These are phyloP conservation scores for Myiagra hebetior DNA, from an alignment of 2,113 vertebrate genomes.

Conservation along the genomic window DNA sequence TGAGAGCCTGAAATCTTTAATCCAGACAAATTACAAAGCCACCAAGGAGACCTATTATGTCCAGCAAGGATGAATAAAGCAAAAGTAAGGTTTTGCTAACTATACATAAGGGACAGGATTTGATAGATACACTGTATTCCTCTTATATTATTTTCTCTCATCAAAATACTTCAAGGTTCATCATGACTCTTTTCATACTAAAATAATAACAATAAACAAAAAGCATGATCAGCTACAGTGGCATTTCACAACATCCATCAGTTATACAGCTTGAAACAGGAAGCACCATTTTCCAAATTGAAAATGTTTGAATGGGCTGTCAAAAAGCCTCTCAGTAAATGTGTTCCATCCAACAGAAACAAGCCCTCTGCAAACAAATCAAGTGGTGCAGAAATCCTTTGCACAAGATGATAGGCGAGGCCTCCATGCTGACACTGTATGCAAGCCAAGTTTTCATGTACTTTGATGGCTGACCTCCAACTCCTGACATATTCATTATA, in stretches of 20 bases:
- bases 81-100: neutral
- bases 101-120: neutral
- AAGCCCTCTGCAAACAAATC: constrained; percentile 85
- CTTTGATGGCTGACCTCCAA: constrained; percentile 88
- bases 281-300: constrained; percentile 73
- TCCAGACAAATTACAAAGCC: neutral
- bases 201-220: constrained; percentile 61
- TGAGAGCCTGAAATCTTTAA: neutral
- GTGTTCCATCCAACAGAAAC: constrained; percentile 80
- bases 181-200: constrained; percentile 46
- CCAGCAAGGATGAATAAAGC: neutral
- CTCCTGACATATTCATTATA: constrained; percentile 88
- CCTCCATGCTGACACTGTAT: constrained; percentile 77
- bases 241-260: constrained; percentile 69
- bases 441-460: constrained; percentile 85
- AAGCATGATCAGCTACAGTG: constrained; percentile 39
- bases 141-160: neutral
- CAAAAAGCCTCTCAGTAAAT: constrained; percentile 80
- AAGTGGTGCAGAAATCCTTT: constrained; percentile 83
- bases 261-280: constrained; percentile 69
- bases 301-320: constrained; percentile 85
- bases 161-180: constrained; percentile 51
- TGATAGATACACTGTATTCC: neutral
- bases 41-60: neutral
- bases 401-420: constrained; percentile 79